These are phyloP conservation scores for Pammene aurita DNA, from an alignment of 2,888 invertebrate genomes.

Conservation along the genomic window DNA sequence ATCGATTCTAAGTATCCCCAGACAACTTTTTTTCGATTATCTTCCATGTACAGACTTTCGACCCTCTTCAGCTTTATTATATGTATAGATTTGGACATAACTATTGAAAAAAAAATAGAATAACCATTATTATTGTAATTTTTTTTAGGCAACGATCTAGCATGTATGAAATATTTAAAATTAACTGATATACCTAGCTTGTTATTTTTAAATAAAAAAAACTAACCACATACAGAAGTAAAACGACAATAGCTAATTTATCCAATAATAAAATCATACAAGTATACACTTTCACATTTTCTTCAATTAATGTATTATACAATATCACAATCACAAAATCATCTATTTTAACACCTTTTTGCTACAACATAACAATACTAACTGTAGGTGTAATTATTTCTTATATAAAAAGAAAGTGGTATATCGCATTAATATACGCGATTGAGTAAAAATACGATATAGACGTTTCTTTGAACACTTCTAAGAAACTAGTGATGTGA, in stretches of 20 bases:
- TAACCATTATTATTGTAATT: too few relatives aligned
- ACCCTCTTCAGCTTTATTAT: too few relatives aligned
- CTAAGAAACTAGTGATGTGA: constrained; percentile 10
- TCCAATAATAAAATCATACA: background rate
- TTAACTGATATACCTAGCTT: too few relatives aligned
- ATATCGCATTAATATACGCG: constrained; percentile 1
- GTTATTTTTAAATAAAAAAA: too few relatives aligned
- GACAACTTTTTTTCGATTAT: too few relatives aligned
- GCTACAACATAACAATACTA: background rate
- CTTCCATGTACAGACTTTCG: too few relatives aligned
- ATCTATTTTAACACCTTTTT: background rate
- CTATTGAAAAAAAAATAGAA: too few relatives aligned
- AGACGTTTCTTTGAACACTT: background rate
- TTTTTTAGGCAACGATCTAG: too few relatives aligned
- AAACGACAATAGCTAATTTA: background rate
- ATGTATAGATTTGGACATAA: too few relatives aligned
- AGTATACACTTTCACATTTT: background rate
- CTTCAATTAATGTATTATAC: background rate
- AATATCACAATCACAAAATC: constrained; percentile 13
- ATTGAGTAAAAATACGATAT: constrained; percentile 10
- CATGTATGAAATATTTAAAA: too few relatives aligned
- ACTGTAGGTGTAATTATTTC: constrained; percentile 6
- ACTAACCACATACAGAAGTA: too few relatives aligned
- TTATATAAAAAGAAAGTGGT: constrained; percentile 22
- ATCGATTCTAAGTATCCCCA: too few relatives aligned